A percentile compares a stretch with the other conserved stretches of the same genome.
Conservation (phyloP, 2,888 invertebrate genomes). For the Mycogona germanica region DNA sequence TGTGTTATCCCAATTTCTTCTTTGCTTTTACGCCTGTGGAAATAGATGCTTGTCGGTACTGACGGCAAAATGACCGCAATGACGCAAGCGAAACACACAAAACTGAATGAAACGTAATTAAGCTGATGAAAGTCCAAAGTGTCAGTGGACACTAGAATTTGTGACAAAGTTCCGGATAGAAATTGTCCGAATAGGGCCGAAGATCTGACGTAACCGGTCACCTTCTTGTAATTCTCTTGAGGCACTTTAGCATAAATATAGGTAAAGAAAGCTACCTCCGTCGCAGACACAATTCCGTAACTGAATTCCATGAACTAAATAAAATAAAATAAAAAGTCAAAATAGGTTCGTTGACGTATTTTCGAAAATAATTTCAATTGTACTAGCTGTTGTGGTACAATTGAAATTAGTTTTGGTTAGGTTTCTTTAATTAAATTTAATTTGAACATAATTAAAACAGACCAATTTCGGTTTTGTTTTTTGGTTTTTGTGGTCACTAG, state of each 20-base stretch:
- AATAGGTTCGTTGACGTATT: too few relatives aligned
- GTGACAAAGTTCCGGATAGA: conserved; percentile 57
- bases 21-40: too few relatives aligned
- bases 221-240: conserved; percentile 56
- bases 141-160: conserved; percentile 52
- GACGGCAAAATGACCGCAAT: conserved; percentile 60
- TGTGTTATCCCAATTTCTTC: too few relatives aligned
- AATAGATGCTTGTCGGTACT: conserved; percentile 62
- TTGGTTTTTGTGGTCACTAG: too few relatives aligned
- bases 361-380: too few relatives aligned
- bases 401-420: too few relatives aligned
- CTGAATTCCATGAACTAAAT: conserved; percentile 49
- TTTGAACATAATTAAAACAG: too few relatives aligned
- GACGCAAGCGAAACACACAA: conserved; percentile 55
- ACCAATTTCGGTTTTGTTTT: too few relatives aligned
- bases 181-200: conserved; percentile 69
- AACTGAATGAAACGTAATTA: conserved; percentile 64
- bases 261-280: conserved; percentile 85
- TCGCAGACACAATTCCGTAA: conserved; percentile 73
- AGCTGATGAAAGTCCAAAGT: conserved; percentile 58
- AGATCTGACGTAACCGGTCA: conserved; percentile 73
- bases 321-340: too few relatives aligned
- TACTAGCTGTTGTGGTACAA: too few relatives aligned
- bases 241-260: conserved; percentile 89
- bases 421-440: too few relatives aligned